Evolutionary conservation across 2,888 invertebrate species (phyloP).

Genomic region (Phlogophora meticulosa): DNA sequence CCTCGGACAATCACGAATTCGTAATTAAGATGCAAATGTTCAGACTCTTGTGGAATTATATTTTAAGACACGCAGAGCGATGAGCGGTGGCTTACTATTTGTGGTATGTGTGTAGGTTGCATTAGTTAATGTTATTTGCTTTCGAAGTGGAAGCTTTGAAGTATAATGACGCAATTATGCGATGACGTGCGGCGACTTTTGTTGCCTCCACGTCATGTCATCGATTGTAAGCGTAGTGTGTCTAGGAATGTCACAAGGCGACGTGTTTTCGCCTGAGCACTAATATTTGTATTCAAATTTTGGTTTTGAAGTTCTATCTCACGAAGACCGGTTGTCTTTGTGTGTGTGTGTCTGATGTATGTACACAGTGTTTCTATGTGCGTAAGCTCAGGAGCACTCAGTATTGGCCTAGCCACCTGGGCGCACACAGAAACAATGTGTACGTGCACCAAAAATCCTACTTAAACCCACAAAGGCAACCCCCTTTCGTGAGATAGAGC

Average conservation of each 20-base stretch:
- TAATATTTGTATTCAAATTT: background rate
- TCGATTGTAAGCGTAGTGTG: background rate
- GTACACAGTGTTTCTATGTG: too few relatives aligned
- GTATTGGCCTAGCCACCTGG: too few relatives aligned
- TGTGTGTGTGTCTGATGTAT: too few relatives aligned
- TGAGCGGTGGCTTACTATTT: conserved; percentile 41
- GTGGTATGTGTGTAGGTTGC: conserved; percentile 17
- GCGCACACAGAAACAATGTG: too few relatives aligned
- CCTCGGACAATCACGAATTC: conserved; percentile 82
- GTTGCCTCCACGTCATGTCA: conserved; percentile 21
- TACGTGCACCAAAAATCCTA: too few relatives aligned
- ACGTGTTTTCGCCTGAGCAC: background rate
- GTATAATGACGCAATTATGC: background rate
- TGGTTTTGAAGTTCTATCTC: too few relatives aligned
- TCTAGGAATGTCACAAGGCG: too few relatives aligned
- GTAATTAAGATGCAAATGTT: conserved; percentile 83
- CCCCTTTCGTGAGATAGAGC: background rate
- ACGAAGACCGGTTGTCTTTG: too few relatives aligned
- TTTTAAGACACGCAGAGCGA: conserved; percentile 38
- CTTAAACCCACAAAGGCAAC: too few relatives aligned
- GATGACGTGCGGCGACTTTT: background rate
- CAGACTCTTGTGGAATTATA: conserved; percentile 62
- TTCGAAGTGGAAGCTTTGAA: conserved; percentile 3
- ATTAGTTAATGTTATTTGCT: conserved; percentile 4
- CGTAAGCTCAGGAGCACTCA: too few relatives aligned